Base-by-base conservation (phyloP, 2,888 invertebrate genomes). In the Platycheirus rosarum region DNA sequence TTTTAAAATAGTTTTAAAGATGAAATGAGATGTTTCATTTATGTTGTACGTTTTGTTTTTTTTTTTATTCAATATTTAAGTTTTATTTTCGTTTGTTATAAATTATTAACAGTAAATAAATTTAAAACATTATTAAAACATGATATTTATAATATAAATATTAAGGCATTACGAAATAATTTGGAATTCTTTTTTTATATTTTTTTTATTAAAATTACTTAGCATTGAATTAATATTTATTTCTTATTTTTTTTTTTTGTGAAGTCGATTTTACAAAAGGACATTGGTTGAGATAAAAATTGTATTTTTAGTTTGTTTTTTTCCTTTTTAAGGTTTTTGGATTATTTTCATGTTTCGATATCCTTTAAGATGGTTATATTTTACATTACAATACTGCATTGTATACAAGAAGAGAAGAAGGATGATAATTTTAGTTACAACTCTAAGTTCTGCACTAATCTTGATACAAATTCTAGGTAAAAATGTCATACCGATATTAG, bases 91-190 rank as follows among this genome's bases (percentile, higher is more conserved):
- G 3, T 40, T n/a, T 37, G 5, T 32, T 53, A 2, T 14, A 14
- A 14, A 23, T 57, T 40, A 35, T 63, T 57, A 65, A 78, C 66
- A 73, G 18, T 71, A 44, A 49, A 74, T 18, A 32, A 20, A 2
- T 57, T 57, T 53, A 62, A 53, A 71, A 65, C 18, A 37, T 37
- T 14, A 57, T 40, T 32, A 46, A 49, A 53, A 55, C 29, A 69
- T 68, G 29, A 23, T 8, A 32, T 63, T 57, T 63, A 16, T 53
- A 37, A 40, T 57, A 65, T 74, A 48, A 68, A 37, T 62, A 53
- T 71, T 80, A 82, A 82, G 80, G 80, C 80, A 82, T 77, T 53
- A 71, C 29, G 71, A 82, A 82, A 82, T 76, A 66, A 82, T 70
- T 70, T 48, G 51, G 32, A 69, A 32, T 46, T 18, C 2, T 46